phyloP scores from a whole-genome alignment of 2,888 invertebrate species.

The Spialia ferax region DNA sequence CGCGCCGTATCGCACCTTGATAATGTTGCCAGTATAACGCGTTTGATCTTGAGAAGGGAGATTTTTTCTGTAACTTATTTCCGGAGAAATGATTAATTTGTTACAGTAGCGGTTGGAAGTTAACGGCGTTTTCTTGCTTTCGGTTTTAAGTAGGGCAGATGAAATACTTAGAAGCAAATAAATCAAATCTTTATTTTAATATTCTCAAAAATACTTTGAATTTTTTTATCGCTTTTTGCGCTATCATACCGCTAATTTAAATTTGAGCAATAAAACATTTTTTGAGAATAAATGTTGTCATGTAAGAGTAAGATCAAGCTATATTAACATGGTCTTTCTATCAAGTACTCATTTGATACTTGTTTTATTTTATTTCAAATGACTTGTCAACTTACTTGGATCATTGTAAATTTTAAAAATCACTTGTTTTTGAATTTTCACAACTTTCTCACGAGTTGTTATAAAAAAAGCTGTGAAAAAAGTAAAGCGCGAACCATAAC shows the following conservation, averaged over 20 bases:
- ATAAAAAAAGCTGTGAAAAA: not conserved
- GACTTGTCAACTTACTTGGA: too few relatives aligned
- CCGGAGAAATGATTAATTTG: slow-evolving; percentile 35
- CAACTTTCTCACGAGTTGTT: not conserved
- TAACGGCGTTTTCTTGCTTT: slow-evolving; percentile 23
- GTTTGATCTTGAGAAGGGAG: slow-evolving; percentile 31
- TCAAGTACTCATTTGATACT: too few relatives aligned
- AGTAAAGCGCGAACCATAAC: not conserved
- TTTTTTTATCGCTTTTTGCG: too few relatives aligned
- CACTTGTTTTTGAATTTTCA: too few relatives aligned
- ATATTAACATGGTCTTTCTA: too few relatives aligned
- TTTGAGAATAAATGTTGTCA: too few relatives aligned
- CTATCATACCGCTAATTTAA: too few relatives aligned
- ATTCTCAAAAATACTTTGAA: too few relatives aligned
- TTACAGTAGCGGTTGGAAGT: slow-evolving; percentile 19
- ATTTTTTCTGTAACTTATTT: slow-evolving; percentile 32
- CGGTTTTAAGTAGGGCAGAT: not conserved
- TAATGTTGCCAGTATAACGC: slow-evolving; percentile 28
- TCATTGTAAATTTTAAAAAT: too few relatives aligned
- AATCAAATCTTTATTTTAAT: not conserved
- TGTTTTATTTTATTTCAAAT: too few relatives aligned
- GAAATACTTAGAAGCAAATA: not conserved
- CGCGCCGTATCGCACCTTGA: slow-evolving; percentile 34
- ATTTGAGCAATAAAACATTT: too few relatives aligned
- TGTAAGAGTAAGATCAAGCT: too few relatives aligned